phyloP scores from a whole-genome alignment of 2,888 invertebrate species.

The Adelphocoris suturalis region DNA sequence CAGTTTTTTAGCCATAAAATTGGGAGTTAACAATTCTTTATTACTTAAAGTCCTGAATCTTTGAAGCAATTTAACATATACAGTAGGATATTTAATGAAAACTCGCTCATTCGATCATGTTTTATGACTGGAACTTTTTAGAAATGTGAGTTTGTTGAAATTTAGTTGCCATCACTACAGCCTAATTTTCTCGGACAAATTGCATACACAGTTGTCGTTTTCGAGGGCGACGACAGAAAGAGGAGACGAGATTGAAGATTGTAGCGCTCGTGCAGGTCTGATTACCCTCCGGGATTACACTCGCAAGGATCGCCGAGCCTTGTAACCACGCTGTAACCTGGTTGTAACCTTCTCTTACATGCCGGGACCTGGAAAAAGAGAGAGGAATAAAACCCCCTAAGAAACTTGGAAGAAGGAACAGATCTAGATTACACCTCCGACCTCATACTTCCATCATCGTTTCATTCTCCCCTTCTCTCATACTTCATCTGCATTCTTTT shows the following conservation, averaged over 20 bases:
- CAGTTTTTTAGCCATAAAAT: too few species aligned
- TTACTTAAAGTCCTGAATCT: too few species aligned
- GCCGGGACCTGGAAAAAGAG: not conserved
- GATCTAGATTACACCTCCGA: constrained; percentile 38
- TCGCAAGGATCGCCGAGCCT: too few species aligned
- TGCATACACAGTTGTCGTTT: too few species aligned
- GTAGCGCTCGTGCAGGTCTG: constrained; percentile 32
- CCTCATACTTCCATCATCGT: constrained; percentile 39
- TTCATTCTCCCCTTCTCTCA: constrained; percentile 15
- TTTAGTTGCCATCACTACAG: too few species aligned
- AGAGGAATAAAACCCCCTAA: not conserved
- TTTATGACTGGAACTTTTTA: too few species aligned
- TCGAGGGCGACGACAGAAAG: not conserved
- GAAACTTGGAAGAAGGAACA: constrained; percentile 29
- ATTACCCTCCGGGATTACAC: constrained; percentile 5
- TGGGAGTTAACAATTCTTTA: too few species aligned
- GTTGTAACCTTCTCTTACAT: not conserved
- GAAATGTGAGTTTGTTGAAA: too few species aligned
- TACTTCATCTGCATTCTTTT: constrained; percentile 39
- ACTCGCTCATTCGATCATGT: too few species aligned
- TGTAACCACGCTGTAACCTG: not conserved
- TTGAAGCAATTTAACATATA: too few species aligned
- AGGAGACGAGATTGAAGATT: constrained; percentile 33
- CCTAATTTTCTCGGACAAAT: too few species aligned
- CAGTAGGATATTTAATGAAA: too few species aligned